Evolutionary conservation across 2,113 vertebrate species (phyloP), one percentile per base, ranked within the genome.

Genomic region (Psilopsiagon aymara): DNA sequence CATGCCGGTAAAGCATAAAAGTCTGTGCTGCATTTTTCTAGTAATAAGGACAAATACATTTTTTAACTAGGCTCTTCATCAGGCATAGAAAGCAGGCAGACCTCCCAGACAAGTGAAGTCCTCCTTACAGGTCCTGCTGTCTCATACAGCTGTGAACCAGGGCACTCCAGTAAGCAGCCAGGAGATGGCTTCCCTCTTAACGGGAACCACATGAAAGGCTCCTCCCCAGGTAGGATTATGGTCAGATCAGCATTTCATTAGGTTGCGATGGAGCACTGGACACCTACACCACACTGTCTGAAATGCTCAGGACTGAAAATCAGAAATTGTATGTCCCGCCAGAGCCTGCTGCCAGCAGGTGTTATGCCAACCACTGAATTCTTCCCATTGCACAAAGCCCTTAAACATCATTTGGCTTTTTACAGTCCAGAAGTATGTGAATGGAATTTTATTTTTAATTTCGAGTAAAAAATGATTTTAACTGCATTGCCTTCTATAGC

Each of bases 151-250:
- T 95, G 92, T 71, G 86, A 95, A 84, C 31, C 5, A 15, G 39
- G 69, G 71, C 74, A 46, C 77, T 71, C 81, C 49, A 75, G 82
- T 46, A 71, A 67, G 35, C 73, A 89, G 90, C 68, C 7, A 6
- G 71, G 86, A 92, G 95, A 96, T 41, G 52, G 68, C 81, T 90
- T 95, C 77, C 69, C 77, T 79, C 71, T n/a, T 74, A 92, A 83
- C 37, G 78, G 80, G 47, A 97, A 92, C 88, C 94, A 95, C 92
- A 97, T 92, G 88, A 97, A 94, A 97, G 81, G 71, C 88, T 92
- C 88, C 93, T 96, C 88, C 93, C 44, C 81, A 90, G 60, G 73
- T 39, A 94, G 75, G 63, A 85, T 93, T 95, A 82, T 10, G 4
- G 69, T 82, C 84, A 89, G 82, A 95, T 80, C 92, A 90, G 86